Base-by-base conservation (phyloP, 2,113 vertebrate genomes). In the Malurus melanocephalus region DNA sequence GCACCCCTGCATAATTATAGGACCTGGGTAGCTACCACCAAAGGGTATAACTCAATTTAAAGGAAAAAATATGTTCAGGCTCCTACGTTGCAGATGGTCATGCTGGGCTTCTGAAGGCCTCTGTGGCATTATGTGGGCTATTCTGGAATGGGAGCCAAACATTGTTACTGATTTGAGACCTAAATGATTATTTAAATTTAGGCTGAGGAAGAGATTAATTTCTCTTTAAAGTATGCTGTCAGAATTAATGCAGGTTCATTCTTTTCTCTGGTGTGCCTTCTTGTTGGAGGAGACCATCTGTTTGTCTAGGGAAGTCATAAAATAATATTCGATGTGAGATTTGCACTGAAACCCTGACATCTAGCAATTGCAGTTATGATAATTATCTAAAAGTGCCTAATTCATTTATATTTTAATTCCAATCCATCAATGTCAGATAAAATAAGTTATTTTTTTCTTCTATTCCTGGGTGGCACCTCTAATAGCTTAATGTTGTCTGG, bases 391-490 rank as follows among this genome's bases (percentile, higher is more conserved):
- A 80, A 68, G 55, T 94, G 88, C 76, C 73, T 96, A 96, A 97
- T 97, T 95, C 77, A 77, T 93, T 97, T 97, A 95, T 94, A 57
- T 89, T 96, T 96, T 95, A 95, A 96, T 97, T 96, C 92, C 28
- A 96, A 95, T 95, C 88, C 72, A 90, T 97, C 95, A 95, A 40
- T 93, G 95, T 95, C 96, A 96, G 64, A 93, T 95, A 93, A 96
- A 97, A 95, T 91, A 93, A 93, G 83, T 94, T 95, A 93, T 94
- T 96, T 87, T 87, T 96, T 71, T 53, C 38, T 88, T 86, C 77
- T 79, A 21, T 80, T 95, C 90, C 87, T 88, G 72, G 22, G 67
- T 95, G 78, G 56, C 72, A 66, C 28, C 65, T 94, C 13, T 87
- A 91, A 91, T 62, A 90, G 85, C 52, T 72, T 96, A 94, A 96